Percentiles rank a stretch among this genome's conserved stretches.
Evolutionary conservation across 2,797 vertebrate genomes (phyloP).

Genomic region (Darevskia mixta): DNA sequence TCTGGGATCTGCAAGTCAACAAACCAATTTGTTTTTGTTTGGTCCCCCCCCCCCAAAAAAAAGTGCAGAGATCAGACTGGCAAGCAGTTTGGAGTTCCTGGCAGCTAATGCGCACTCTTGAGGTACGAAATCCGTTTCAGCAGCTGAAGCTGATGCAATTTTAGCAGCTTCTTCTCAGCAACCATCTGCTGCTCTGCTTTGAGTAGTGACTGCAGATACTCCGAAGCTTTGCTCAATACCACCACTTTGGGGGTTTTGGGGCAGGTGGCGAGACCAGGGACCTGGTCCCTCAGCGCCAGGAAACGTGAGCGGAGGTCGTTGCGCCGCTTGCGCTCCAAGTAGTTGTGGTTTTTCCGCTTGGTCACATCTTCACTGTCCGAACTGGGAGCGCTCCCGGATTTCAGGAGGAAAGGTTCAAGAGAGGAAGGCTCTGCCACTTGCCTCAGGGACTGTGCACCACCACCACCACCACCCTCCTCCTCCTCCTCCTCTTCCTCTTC

Average conservation of each 20-base stretch:
- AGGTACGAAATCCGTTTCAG: constrained; percentile 89
- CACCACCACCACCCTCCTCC: neutral
- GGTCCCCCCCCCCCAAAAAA: neutral
- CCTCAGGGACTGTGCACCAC: rapidly evolving
- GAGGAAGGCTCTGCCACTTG: constrained; percentile 15
- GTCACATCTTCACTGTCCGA: constrained; percentile 92
- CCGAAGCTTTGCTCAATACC: constrained; percentile 92
- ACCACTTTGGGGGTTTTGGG: constrained; percentile 95
- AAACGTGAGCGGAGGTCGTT: constrained; percentile 94
- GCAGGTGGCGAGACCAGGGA: constrained; percentile 88
- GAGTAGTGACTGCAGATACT: constrained; percentile 88
- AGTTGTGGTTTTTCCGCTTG: constrained; percentile 95
- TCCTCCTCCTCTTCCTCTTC: constrained; percentile 39
- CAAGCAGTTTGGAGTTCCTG: neutral
- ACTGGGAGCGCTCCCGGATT: constrained; percentile 79
- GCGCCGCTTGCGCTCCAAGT: constrained; percentile 92
- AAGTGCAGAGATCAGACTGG: neutral
- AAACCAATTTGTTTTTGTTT: neutral
- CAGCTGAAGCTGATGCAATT: constrained; percentile 86
- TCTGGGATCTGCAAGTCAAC: constrained; percentile 55
- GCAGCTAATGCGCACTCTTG: constrained; percentile 82
- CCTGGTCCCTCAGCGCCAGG: constrained; percentile 89
- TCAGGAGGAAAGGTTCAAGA: constrained; percentile 72
- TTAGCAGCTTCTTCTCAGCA: constrained; percentile 90
- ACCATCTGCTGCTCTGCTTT: constrained; percentile 86